Evolutionary conservation across 2,113 vertebrate species (phyloP).

Genomic region (Dinomys branickii): DNA sequence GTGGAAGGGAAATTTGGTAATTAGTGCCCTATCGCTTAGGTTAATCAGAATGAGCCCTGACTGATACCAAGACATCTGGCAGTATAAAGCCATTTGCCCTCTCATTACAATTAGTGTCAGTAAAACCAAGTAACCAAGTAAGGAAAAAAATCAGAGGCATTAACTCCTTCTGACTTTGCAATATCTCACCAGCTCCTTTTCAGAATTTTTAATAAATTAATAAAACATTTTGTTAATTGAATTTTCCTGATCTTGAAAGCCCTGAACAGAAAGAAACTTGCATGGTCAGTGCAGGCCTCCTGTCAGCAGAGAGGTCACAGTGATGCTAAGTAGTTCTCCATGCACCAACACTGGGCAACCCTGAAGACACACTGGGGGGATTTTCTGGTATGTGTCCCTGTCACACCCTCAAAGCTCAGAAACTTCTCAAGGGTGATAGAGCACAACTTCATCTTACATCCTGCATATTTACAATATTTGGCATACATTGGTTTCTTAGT

Average conservation of each 20-base stretch:
- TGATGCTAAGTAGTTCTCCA: neutral
- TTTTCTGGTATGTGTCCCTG: neutral
- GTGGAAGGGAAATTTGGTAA: neutral
- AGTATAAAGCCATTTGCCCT: neutral
- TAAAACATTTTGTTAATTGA: conserved; percentile 20
- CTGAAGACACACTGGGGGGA: neutral
- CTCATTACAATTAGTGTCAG: conserved; percentile 36
- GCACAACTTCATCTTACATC: neutral
- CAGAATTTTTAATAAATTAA: conserved; percentile 11
- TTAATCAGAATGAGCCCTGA: conserved; percentile 37
- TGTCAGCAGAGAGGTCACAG: neutral
- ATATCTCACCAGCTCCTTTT: neutral
- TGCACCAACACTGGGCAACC: neutral
- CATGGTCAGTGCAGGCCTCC: neutral
- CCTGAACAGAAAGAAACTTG: neutral
- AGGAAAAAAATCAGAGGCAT: neutral
- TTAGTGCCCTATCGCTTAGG: conserved; percentile 11
- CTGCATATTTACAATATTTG: neutral
- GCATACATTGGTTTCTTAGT: neutral
- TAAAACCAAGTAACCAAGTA: conserved; percentile 7
- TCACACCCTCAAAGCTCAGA: neutral
- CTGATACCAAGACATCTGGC: neutral
- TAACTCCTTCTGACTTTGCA: conserved; percentile 20
- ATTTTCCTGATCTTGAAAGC: neutral
- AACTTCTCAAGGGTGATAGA: neutral